Percentiles rank a stretch among this genome's conserved stretches.
These are phyloP conservation scores for Tenebrio molitor DNA, from an alignment of 1,140 invertebrate genomes.

Conservation along the genomic window DNA sequence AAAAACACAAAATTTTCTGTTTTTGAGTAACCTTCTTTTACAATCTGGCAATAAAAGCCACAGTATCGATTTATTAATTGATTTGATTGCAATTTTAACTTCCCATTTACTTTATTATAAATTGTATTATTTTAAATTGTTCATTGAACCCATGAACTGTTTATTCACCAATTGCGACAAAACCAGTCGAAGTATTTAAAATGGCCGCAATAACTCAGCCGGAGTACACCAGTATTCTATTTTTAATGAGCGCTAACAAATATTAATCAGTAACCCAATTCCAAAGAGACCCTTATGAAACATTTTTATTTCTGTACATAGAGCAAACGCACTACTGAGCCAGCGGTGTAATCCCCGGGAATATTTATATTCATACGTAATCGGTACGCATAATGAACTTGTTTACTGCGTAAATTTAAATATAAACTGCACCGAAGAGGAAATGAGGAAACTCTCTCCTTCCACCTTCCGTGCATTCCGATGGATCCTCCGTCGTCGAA, in stretches of 20 bases:
- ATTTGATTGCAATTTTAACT: too few species aligned
- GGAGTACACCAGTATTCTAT: constrained; percentile 2
- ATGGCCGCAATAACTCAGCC: neutral
- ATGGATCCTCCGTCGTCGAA: neutral
- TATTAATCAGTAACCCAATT: constrained; percentile 37
- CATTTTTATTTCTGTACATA: constrained; percentile 36
- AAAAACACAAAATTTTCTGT: too few species aligned
- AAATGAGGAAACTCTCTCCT: constrained; percentile 8
- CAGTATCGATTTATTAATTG: too few species aligned
- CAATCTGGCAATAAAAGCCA: too few species aligned
- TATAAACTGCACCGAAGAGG: constrained; percentile 25
- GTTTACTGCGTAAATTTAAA: constrained; percentile 32
- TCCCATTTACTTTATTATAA: too few species aligned
- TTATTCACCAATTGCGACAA: too few species aligned
- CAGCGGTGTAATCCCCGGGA: constrained; percentile 36
- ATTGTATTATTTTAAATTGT: too few species aligned
- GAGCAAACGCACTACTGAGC: constrained; percentile 23
- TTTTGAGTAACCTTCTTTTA: too few species aligned
- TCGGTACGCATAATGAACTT: constrained; percentile 35
- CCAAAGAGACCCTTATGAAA: constrained; percentile 37
- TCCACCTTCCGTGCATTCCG: neutral
- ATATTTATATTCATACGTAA: constrained; percentile 39
- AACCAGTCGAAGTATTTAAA: too few species aligned
- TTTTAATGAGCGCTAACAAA: constrained; percentile 39
- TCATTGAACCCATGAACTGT: too few species aligned